Conservation (phyloP, 2,888 invertebrate genomes). For the Latheticus oryzae region DNA sequence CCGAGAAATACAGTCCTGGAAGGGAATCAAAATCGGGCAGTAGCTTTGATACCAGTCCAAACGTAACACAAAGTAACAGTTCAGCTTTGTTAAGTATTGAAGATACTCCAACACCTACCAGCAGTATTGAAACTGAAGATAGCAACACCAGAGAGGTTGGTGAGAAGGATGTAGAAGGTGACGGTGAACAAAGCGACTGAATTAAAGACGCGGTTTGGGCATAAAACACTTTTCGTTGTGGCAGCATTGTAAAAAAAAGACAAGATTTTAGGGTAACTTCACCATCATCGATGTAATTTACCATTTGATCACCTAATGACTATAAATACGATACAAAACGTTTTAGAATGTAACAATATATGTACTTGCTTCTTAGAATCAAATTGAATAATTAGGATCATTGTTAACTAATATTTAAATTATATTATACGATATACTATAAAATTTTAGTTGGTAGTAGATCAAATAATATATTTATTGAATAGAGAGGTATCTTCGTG, state of each 20-base stretch:
- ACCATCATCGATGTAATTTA: slow-evolving; percentile 45
- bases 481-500: slow-evolving; percentile 56
- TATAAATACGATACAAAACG: slow-evolving; percentile 42
- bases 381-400: slow-evolving; percentile 64
- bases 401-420: slow-evolving; percentile 66
- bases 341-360: slow-evolving; percentile 42
- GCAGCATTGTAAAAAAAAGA: slow-evolving; percentile 61
- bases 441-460: slow-evolving; percentile 60
- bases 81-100: slow-evolving; percentile 59
- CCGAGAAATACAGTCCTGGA: slow-evolving; percentile 57
- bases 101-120: slow-evolving; percentile 71
- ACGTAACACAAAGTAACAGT: slow-evolving; percentile 49
- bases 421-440: slow-evolving; percentile 53
- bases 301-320: slow-evolving; percentile 39
- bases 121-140: slow-evolving; percentile 71
- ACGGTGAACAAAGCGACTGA: slow-evolving; percentile 71
- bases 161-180: slow-evolving; percentile 70
- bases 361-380: slow-evolving; percentile 65
- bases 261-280: slow-evolving; percentile 48
- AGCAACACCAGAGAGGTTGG: slow-evolving; percentile 69
- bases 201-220: slow-evolving; percentile 49
- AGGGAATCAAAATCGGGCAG: slow-evolving; percentile 49
- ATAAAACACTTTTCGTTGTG: slow-evolving; percentile 51
- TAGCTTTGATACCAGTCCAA: slow-evolving; percentile 56
- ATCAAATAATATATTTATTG: slow-evolving; percentile 58